Base-by-base conservation (phyloP, 2,113 vertebrate species). In the Triplophysa dalaica region DNA sequence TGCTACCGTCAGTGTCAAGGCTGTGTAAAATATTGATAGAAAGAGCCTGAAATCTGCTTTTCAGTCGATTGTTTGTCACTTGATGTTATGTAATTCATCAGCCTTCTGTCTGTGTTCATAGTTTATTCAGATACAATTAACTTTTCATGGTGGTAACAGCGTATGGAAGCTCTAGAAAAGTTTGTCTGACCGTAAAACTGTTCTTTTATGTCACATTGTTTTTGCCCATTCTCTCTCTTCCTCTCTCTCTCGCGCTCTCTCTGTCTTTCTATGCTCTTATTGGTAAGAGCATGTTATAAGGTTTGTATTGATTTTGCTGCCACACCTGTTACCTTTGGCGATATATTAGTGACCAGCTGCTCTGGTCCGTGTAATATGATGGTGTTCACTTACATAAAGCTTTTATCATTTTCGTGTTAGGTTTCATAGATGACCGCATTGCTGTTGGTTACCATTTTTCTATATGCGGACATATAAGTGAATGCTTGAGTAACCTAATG, bases 241-340 rank as follows among this genome's bases (percentile, higher is more conserved):
- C 3, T 29, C 29, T 29, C 29, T 29, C 29, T 29, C 4, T 29
- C 29, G 29, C 29, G 1, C 41, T 43, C 43, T 45, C 43, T 45
- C 43, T 75, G 81, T 80, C 41, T 82, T 72, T 67, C 50, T 58
- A 16, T 81, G 24, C 14, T 65, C 58, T 81, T 64, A 83, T 84
- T 83, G 66, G 75, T 76, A 17, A 43, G 61, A 75, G 81, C 68
- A 78, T 43, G 2, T 65, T 78, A 80, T 70, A 77, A 62, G 78
- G 64, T 85, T 75, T 77, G 62, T 58, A 87, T 90, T 86, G 86
- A 89, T 89, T 90, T 78, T 86, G 73, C 17, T 77, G 21, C 64
- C 78, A 82, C 77, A 87, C 84, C 58, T 80, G 85, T 90, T 80
- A 86, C 77, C 52, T 38, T 41, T 10, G 79, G 65, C 75, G 80